Percentiles rank a stretch among this genome's conserved stretches.
Evolutionary conservation across 2,797 vertebrate species (phyloP).

Genomic region (Diplodus sargus): DNA sequence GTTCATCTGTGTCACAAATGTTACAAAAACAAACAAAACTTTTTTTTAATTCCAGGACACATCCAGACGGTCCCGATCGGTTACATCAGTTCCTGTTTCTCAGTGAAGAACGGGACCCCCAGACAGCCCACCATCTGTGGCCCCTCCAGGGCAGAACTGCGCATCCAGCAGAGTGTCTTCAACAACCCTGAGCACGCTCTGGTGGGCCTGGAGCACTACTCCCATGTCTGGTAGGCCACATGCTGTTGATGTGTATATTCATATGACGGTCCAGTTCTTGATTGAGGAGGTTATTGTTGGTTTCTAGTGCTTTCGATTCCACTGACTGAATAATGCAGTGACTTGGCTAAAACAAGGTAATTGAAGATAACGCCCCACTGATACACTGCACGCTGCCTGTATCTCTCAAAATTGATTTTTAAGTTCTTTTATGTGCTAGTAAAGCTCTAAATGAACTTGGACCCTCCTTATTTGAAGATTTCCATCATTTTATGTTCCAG

Average conservation of each 20-base stretch:
- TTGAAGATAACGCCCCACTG: no score
- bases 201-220: constrained; percentile 90
- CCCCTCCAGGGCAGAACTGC: constrained; percentile 87
- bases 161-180: constrained; percentile 86
- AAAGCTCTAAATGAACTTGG: no score
- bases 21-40: background rate
- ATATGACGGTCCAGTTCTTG: background rate
- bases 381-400: no score
- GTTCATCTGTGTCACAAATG: background rate
- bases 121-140: constrained; percentile 90
- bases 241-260: background rate
- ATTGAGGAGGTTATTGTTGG: background rate
- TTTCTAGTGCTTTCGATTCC: background rate
- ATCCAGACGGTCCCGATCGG: constrained; percentile 90
- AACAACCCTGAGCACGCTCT: constrained; percentile 91
- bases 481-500: no score
- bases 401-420: no score
- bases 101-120: constrained; percentile 90
- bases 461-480: no score
- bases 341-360: no score
- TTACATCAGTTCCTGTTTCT: constrained; percentile 90
- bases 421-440: no score
- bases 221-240: constrained; percentile 89
- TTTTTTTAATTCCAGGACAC: constrained; percentile 77
- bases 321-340: background rate